These are phyloP conservation scores for Ctenomys sociabilis DNA, from an alignment of 2,113 vertebrate species.

Conservation along the genomic window DNA sequence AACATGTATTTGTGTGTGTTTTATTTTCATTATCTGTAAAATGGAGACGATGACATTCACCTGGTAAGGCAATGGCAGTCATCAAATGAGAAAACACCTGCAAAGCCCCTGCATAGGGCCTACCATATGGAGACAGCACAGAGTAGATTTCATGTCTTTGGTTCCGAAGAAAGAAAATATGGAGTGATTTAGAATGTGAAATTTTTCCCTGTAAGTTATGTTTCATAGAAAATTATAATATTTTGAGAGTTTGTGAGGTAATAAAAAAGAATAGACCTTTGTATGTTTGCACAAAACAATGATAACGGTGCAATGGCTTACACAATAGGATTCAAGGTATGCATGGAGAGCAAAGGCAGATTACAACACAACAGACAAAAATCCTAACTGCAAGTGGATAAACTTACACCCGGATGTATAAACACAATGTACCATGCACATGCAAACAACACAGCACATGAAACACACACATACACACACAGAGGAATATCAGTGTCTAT, in stretches of 20 bases:
- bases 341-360: neutral
- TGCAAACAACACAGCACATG: neutral
- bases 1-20: neutral
- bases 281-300: neutral
- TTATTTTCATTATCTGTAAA: slow-evolving; percentile 41
- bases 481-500: neutral
- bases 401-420: neutral
- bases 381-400: too few relatives aligned
- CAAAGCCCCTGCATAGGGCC: neutral
- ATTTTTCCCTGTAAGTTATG: neutral
- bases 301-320: neutral
- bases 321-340: neutral
- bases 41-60: neutral
- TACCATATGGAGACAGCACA: neutral
- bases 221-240: neutral
- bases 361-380: neutral
- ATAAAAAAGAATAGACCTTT: neutral
- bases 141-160: neutral
- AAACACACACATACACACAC: neutral
- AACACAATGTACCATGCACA: neutral
- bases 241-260: slow-evolving; percentile 12
- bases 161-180: slow-evolving; percentile 14
- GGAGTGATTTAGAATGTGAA: neutral
- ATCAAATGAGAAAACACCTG: neutral
- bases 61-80: neutral